These are phyloP conservation scores for Nudaria mundana DNA, from an alignment of 2,888 invertebrate species.

Conservation along the genomic window DNA sequence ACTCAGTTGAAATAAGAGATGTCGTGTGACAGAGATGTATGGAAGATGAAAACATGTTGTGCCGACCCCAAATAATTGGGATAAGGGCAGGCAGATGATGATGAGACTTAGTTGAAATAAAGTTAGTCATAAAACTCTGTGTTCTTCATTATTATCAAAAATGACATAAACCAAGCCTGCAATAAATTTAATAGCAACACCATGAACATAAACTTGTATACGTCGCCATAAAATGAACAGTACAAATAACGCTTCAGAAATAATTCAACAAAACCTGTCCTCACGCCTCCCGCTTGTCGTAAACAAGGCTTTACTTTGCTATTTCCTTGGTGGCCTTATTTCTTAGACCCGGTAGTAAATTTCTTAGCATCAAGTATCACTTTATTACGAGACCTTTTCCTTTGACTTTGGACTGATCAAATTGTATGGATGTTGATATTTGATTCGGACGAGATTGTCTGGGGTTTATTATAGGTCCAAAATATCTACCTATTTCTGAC, in stretches of 20 bases:
- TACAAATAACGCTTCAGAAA: slow-evolving; percentile 1
- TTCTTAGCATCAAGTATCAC: slow-evolving; percentile 10
- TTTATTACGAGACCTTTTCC: slow-evolving; percentile 12
- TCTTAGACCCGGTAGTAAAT: slow-evolving; percentile 6
- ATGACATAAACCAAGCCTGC: too few relatives aligned
- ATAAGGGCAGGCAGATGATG: too few relatives aligned
- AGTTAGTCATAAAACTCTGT: too few relatives aligned
- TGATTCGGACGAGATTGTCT: background rate
- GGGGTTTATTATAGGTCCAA: background rate
- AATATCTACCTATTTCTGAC: too few relatives aligned
- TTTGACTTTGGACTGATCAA: slow-evolving; percentile 5
- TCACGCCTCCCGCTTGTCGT: too few relatives aligned
- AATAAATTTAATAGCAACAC: too few relatives aligned
- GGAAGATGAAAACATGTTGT: too few relatives aligned
- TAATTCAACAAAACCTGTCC: background rate
- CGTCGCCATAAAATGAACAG: background rate
- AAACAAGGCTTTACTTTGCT: slow-evolving; percentile 8
- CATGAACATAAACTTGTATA: slow-evolving; percentile 1
- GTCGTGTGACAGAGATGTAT: too few relatives aligned
- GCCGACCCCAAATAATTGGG: too few relatives aligned
- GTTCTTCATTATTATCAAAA: too few relatives aligned
- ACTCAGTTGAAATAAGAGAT: too few relatives aligned
- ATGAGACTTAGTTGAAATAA: too few relatives aligned
- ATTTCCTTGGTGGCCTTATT: slow-evolving; percentile 1
- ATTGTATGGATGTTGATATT: slow-evolving; percentile 3